A percentile compares a stretch with the other conserved stretches of the same genome.
Evolutionary conservation across 1,140 invertebrate genomes (phyloP).

Genomic region (Tenebrio molitor): DNA sequence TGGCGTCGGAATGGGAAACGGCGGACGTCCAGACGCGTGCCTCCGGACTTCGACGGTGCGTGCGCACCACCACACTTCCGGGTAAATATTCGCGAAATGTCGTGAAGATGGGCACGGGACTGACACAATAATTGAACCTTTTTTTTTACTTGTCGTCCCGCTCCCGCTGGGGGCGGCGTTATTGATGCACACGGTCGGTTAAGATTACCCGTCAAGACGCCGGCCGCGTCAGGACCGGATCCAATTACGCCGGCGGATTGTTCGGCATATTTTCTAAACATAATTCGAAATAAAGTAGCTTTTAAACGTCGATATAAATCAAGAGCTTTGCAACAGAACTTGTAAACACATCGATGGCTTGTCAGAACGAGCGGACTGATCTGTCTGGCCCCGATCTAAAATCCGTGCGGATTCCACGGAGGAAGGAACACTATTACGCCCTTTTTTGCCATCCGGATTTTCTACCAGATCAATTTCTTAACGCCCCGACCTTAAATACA

Average conservation of each 20-base stretch:
- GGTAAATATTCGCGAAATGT: constrained; percentile 54
- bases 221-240: not conserved
- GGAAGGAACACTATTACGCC: no score
- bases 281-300: constrained; percentile 13
- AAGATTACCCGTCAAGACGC: not conserved
- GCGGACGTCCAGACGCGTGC: constrained; percentile 59
- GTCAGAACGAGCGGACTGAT: not conserved
- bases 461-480: no score
- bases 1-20: constrained; percentile 59
- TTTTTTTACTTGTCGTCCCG: not conserved
- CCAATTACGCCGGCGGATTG: not conserved
- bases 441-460: no score
- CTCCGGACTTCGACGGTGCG: constrained; percentile 52
- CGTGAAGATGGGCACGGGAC: constrained; percentile 27
- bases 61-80: constrained; percentile 54
- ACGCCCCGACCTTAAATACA: no score
- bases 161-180: not conserved
- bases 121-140: constrained; percentile 5
- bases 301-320: constrained; percentile 33
- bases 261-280: constrained; percentile 7
- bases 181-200: not conserved
- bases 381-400: no score
- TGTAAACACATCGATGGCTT: constrained; percentile 23
- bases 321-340: constrained; percentile 1
- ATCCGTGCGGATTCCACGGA: no score